Evolutionary conservation across 2,113 vertebrate genomes (phyloP).

Genomic region (Ploceus nigricollis): DNA sequence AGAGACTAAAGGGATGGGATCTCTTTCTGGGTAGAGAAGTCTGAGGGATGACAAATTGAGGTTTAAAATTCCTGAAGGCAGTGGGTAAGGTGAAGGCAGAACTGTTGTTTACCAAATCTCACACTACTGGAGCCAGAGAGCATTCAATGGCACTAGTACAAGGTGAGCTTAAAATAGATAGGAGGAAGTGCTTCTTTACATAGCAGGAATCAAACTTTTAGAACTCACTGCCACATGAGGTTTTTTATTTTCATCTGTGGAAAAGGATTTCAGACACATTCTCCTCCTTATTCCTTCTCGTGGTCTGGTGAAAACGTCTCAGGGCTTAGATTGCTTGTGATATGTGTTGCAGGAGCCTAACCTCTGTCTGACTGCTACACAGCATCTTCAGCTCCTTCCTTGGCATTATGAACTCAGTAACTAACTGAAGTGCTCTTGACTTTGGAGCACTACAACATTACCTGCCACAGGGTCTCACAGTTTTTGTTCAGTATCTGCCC

Average conservation of each 20-base stretch:
- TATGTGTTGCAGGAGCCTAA: neutral
- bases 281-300: neutral
- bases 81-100: neutral
- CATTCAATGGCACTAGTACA: neutral
- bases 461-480: neutral
- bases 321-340: neutral
- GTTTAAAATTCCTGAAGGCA: neutral
- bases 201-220: neutral
- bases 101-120: neutral
- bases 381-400: neutral
- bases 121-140: neutral
- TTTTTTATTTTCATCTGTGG: neutral
- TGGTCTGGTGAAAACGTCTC: accelerated
- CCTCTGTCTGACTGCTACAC: neutral
- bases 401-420: neutral
- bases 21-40: neutral
- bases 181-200: neutral
- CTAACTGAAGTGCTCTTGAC: neutral
- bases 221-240: neutral
- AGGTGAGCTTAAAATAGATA: neutral
- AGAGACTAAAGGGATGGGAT: neutral
- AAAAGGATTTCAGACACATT: neutral
- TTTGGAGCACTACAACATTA: neutral
- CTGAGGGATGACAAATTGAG: neutral
- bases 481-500: neutral